Base-by-base conservation (phyloP, 2,113 vertebrate genomes). In the Talpa occidentalis region DNA sequence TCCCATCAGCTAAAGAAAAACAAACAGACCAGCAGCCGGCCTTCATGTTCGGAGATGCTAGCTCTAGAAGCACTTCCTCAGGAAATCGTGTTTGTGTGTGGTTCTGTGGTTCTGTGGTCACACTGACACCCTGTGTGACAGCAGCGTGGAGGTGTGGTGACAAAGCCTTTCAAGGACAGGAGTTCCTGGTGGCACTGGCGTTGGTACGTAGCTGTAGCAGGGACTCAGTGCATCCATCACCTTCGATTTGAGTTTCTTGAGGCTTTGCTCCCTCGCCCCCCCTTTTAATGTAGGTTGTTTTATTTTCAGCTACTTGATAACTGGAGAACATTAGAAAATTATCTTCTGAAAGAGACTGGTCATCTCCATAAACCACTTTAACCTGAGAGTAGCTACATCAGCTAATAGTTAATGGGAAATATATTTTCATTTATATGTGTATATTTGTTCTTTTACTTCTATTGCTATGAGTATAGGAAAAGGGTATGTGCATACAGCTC, bases 361-460 rank as follows among this genome's bases (percentile, higher is more conserved):
- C 95, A 52, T 88, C 91, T 97, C 95, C 88, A 95, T 93, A 94
- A 80, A 32, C 82, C 93, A 88, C 90, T 96, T 93, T 86, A 94
- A 94, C 72, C 91, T 85, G 79, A 90, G 97, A 47, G 35, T 94
- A 96, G 97, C 94, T 97, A 40, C 73, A 90, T 94, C 56, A 94
- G 77, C 82, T 77, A 97, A 85, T 91, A 91, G 93, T 0, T 8
- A 72, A 77, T 95, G 90, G 90, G 93, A 95, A 91, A 94, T 96
- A 93, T 95, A 85, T 92, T 97, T 97, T 92, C 90, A 95, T 70
- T 95, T 54, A 74, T 28, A 42, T 90, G 73, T 15, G 35, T 93
- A n/a, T 85, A 40, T 91, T 93, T 96, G 54, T 74, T 73, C 14
- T 82, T 66, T 93, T 80, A 56, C 30, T 93, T 30, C 59, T 82